Evolutionary conservation across 2,113 vertebrate genomes (phyloP), one percentile per base, ranked within the genome.

Genomic region (Hippoglossus stenolepis): DNA sequence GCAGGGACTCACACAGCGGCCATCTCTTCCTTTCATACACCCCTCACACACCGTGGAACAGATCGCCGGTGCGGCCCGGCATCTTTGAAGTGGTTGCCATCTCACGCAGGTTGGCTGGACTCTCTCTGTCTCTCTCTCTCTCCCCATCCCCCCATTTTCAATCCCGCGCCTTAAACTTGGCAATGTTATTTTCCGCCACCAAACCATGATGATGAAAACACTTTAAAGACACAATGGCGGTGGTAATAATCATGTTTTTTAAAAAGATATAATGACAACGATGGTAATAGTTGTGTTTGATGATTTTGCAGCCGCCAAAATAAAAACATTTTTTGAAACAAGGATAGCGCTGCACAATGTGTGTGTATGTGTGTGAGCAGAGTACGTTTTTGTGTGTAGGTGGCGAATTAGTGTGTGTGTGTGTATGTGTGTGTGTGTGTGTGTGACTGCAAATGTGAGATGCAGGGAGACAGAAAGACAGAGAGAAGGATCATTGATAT

Each of bases 71-170:
- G 87, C 85, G 71, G 90, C 83, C 88, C 72, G 56, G 57, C 65
- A 14, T 86, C 91, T 94, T 95, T 95, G 94, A 94, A 94, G 93
- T 91, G 76, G 80, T 85, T 94, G 93, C 94, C 93, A 95, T 94
- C 89, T 91, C 91, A 90, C 35, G 83, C 92, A 90, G 93, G 91
- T 93, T 94, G 87, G 84, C 89, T 90, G 89, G 86, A 89, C 90
- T 80, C 64, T 83, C 77, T 79, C 58, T 63, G 12, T 49, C 56
- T 26, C 47, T 40, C 77, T 40, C 72, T 21, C 68, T 40, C 58
- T 20, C 13, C 58, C 38, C 71, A 45, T 40, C 47, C 70, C 70
- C 71, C 58, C 61, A 80, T 88, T 89, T 86, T 87, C 72, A 23
- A 89, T 81, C 81, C 78, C 54, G 64, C 73, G 79, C 80, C 81